Percentiles rank a stretch among this genome's conserved stretches.
Conservation (phyloP, 2,888 invertebrate species). For the Nomada fucata region DNA sequence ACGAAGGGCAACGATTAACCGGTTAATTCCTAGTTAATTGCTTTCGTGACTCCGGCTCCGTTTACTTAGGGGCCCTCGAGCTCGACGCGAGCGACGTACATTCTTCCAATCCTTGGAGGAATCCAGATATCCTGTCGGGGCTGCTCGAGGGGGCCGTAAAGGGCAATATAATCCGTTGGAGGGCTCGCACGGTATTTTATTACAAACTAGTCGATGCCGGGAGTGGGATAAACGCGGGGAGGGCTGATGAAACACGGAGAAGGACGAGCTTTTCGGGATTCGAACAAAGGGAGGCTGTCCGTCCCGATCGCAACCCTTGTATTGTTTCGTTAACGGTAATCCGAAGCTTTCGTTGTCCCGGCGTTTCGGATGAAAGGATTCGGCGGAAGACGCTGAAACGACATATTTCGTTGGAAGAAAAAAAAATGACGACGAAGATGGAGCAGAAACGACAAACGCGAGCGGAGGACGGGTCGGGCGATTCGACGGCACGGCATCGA, state of each 20-base stretch:
- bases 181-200: conserved; percentile 68
- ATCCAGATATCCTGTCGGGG: conserved; percentile 49
- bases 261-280: conserved; percentile 47
- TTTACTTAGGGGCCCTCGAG: conserved; percentile 24
- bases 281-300: conserved; percentile 44
- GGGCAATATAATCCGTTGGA: conserved; percentile 64
- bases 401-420: conserved; percentile 3
- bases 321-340: conserved; percentile 70
- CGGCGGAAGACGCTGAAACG: conserved; percentile 36
- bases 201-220: conserved; percentile 52
- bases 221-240: conserved; percentile 25
- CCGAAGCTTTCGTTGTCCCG: conserved; percentile 61
- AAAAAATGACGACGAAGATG: background rate
- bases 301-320: conserved; percentile 54
- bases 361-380: conserved; percentile 59
- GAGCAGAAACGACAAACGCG: background rate
- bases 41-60: background rate
- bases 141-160: conserved; percentile 31
- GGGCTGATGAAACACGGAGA: conserved; percentile 30
- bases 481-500: background rate
- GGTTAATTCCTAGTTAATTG: conserved; percentile 29
- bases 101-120: conserved; percentile 46
- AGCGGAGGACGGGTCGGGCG: background rate
- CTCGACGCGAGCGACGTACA: conserved; percentile 25
- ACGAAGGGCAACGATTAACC: background rate